Conservation (phyloP, 2,888 invertebrate species). For the Meteorus cinctellus region DNA sequence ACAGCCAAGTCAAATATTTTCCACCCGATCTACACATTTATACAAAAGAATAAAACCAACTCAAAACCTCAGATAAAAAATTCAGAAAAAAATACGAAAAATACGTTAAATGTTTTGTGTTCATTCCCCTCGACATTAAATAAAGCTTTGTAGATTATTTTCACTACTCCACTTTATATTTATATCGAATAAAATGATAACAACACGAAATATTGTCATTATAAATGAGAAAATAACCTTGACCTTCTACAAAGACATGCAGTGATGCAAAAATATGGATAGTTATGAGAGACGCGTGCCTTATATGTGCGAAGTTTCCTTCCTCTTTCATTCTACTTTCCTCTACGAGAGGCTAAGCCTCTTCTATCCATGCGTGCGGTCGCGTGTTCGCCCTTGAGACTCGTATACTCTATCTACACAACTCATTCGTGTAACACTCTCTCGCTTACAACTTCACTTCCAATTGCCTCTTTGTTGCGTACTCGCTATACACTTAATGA, state of each 20-base stretch:
- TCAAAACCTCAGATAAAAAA: conserved; percentile 18
- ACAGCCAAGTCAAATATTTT: conserved; percentile 32
- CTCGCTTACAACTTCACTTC: conserved; percentile 9
- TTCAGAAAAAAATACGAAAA: neutral
- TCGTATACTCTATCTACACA: conserved; percentile 2
- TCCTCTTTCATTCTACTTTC: neutral
- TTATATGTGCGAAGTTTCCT: conserved; percentile 19
- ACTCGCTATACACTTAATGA: neutral
- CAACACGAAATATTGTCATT: neutral
- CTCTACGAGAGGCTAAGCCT: neutral
- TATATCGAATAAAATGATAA: neutral
- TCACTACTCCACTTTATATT: neutral
- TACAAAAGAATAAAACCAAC: conserved; percentile 5
- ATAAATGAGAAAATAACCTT: conserved; percentile 29
- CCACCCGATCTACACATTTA: neutral
- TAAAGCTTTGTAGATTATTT: neutral
- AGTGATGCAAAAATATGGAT: conserved; percentile 8
- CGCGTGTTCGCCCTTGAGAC: conserved; percentile 45
- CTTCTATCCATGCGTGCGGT: conserved; percentile 28
- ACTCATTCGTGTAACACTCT: conserved; percentile 25
- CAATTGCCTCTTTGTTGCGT: neutral
- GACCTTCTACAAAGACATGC: conserved; percentile 16
- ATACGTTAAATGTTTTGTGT: neutral
- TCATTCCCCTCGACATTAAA: neutral
- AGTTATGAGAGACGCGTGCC: conserved; percentile 43